Evolutionary conservation across 2,888 invertebrate species (phyloP).

Genomic region (Unio delphinus): DNA sequence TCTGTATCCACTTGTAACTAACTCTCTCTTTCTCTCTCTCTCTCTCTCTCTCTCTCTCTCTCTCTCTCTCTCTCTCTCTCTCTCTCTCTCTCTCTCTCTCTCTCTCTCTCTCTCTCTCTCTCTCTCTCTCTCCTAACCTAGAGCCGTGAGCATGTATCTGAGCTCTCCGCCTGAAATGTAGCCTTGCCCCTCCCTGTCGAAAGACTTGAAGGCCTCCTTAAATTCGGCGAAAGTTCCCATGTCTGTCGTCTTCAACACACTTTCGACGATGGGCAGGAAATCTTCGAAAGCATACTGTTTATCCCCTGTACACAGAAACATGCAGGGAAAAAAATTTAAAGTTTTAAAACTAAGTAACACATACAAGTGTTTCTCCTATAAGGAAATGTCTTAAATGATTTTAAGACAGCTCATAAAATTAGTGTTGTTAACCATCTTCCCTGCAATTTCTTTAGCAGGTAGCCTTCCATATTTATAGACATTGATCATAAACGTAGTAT

Average conservation of each 20-base stretch:
- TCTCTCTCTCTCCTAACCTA: conserved; percentile 23
- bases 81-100: conserved; percentile 6
- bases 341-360: too few species aligned
- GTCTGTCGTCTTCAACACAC: conserved; percentile 97
- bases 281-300: conserved; percentile 95
- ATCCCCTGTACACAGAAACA: conserved; percentile 74
- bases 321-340: not conserved
- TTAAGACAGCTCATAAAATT: too few species aligned
- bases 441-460: too few species aligned
- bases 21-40: too few species aligned
- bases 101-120: not conserved
- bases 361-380: too few species aligned
- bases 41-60: too few species aligned
- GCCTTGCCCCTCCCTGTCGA: conserved; percentile 72
- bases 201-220: conserved; percentile 98
- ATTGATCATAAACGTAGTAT: too few species aligned
- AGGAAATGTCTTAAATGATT: too few species aligned
- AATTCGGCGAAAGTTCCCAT: conserved; percentile 98
- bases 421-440: too few species aligned
- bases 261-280: conserved; percentile 98
- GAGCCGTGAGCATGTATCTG: conserved; percentile 40
- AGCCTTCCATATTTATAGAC: too few species aligned
- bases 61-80: conserved; percentile 1
- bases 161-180: conserved; percentile 42
- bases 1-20: too few species aligned